A percentile compares a stretch with the other conserved stretches of the same genome.
These are phyloP conservation scores for Cynopterus sphinx DNA, from an alignment of 2,797 vertebrate genomes.

Conservation along the genomic window DNA sequence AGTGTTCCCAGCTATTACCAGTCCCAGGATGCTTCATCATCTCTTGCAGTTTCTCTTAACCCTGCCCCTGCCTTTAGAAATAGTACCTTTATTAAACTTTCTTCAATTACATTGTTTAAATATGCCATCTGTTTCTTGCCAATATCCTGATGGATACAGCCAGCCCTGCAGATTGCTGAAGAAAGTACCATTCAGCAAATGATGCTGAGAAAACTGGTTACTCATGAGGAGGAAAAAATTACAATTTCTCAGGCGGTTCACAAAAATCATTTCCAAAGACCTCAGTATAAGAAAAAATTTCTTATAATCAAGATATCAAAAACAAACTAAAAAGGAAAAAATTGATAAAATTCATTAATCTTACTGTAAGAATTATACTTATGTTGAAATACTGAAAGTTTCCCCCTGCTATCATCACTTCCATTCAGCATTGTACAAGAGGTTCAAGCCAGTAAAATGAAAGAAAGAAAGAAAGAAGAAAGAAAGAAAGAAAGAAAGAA, in stretches of 20 bases:
- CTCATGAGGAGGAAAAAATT: neutral
- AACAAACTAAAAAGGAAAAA: neutral
- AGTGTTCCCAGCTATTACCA: neutral
- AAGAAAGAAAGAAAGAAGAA: too few species aligned
- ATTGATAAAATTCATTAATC: neutral
- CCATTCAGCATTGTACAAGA: neutral
- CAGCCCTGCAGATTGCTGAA: neutral
- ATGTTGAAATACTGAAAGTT: neutral
- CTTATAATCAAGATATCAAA: neutral
- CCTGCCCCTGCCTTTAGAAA: neutral
- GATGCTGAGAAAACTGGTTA: neutral
- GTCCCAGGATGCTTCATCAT: neutral
- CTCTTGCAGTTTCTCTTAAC: neutral
- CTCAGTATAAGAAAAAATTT: neutral
- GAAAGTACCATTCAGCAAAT: neutral
- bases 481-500: too few species aligned
- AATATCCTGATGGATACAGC: neutral
- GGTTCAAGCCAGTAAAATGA: neutral
- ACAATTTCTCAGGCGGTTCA: neutral
- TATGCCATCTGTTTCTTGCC: neutral
- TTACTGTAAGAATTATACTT: neutral
- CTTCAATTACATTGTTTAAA: neutral
- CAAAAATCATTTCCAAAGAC: neutral
- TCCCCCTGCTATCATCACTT: neutral
- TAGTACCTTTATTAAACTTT: neutral